Base-by-base conservation (phyloP, 2,113 vertebrate genomes). In the Sander vitreus region DNA sequence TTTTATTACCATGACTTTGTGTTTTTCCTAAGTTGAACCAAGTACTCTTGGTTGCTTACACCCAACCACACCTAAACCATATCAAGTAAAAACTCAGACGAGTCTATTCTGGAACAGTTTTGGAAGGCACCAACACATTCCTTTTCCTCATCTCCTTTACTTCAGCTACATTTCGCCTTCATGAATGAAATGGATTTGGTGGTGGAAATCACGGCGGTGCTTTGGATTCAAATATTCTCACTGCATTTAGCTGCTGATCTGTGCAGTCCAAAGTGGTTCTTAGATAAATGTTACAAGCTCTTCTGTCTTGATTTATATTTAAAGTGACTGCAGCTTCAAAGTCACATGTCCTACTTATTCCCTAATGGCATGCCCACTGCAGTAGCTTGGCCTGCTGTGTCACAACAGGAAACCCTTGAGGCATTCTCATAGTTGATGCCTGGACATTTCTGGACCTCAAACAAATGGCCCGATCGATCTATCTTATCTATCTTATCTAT, bases 271-370 rank as follows among this genome's bases (percentile, higher is more conserved):
- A 21, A 71, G 62, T 5, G 73, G 60, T 50, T 53, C 4, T 13
- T 0, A 70, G 25, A 55, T 19, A 63, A 83, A 69, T 8, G 10
- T 21, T 73, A 19, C 43, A n/a, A 57, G 36, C 78, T 68, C 18
- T 12, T 59, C 27, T n/a, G 27, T 3, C 70, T 71, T 72, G 81
- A 88, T 85, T 85, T 76, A 48, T 78, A 89, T 85, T 84, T 81
- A 54, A 86, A 89, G 83, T 65, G 87, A 86, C 82, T 72, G 45
- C 66, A n/a, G 73, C 69, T 76, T 79, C 83, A 74, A 48, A 76
- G 58, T 70, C 50, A 18, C 81, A 68, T 23, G 83, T 68, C 85
- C 82, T 45, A 78, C 77, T 92, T 89, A 45, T 51, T 83, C 23
- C 53, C 60, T 69, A 25, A 25, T 59, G 55, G 27, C 71, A 16